Base-by-base conservation (phyloP, 2,113 vertebrate genomes). In the Rousettus leschenaultii region DNA sequence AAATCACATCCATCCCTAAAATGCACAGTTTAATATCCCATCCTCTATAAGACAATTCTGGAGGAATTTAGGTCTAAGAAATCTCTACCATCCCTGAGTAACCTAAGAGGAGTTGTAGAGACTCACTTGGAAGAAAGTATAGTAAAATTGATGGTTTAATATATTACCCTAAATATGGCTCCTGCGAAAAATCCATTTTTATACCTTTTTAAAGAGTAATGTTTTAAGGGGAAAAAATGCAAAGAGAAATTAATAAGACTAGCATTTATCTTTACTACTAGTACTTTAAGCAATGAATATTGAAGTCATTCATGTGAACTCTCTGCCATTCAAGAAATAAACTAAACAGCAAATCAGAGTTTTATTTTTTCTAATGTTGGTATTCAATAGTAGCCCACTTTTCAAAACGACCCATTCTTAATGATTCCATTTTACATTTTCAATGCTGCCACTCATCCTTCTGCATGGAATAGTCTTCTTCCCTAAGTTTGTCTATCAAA, bases 111-210 rank as follows among this genome's bases (percentile, higher is more conserved):
- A 75, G 13, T 14, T 77, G 24, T 19, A 91, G 26, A 66, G 48
- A 92, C 40, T 78, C 89, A 22, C 94, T 83, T 86, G 38, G 24
- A 88, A 91, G 48, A 86, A 87, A 73, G 48, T n/a, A 55, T 30
- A 28, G 11, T 84, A 84, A 95, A 96, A 95, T 18, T 38, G 4
- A 79, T 70, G 24, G 26, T 55, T 88, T 86, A 88, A 63, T 63
- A 40, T 57, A 86, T 86, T 85, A 77, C 10, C 51, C 40, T 86
- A 86, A 78, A 83, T 59, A 75, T 57, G 57, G 26, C 22, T 91
- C 79, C 70, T 80, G 55, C 57, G 61, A 94, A 96, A 95, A 87
- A 89, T 86, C 40, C 24, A 82, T 68, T 91, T 93, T 95, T 74
- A 55, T 74, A 74, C 6, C 38, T 89, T 93, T 97, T 86, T 11